Evolutionary conservation across 1,140 invertebrate species (phyloP).

Genomic region (Triops cancriformis): DNA sequence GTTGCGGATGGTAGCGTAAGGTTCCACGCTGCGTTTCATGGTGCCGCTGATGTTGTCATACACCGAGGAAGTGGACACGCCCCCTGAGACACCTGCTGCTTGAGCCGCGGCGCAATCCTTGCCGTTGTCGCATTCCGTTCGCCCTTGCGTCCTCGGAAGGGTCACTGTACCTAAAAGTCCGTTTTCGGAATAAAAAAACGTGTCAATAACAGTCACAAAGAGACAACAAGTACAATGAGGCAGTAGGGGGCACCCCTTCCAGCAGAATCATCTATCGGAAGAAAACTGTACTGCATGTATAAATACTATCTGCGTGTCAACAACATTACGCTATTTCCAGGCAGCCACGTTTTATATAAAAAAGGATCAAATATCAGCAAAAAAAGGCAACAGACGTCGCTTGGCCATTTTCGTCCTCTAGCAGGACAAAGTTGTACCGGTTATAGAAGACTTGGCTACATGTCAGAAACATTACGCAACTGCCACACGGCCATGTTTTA

Average conservation of each 20-base stretch:
- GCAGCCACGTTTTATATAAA: no score
- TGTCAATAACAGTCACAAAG: background rate
- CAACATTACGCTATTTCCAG: no score
- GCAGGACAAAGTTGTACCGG: no score
- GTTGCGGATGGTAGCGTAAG: constrained; percentile 35
- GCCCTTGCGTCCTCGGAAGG: constrained; percentile 55
- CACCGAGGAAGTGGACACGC: constrained; percentile 79
- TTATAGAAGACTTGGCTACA: no score
- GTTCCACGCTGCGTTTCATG: constrained; percentile 40
- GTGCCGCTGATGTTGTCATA: constrained; percentile 66
- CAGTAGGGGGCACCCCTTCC: background rate
- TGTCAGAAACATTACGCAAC: no score
- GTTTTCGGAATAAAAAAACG: background rate
- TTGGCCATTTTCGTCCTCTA: no score
- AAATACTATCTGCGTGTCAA: no score
- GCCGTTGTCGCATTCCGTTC: constrained; percentile 51
- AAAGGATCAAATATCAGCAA: no score
- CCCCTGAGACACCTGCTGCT: constrained; percentile 26
- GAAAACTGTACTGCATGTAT: no score
- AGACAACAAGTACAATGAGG: background rate
- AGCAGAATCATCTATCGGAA: no score
- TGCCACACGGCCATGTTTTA: no score
- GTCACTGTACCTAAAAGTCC: constrained; percentile 60
- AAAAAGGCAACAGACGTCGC: no score
- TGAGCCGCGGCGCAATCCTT: constrained; percentile 43